A percentile compares a stretch with the other conserved stretches of the same genome.
Conservation (phyloP, 2,113 vertebrate genomes). For the Craseonycteris thonglongyai region DNA sequence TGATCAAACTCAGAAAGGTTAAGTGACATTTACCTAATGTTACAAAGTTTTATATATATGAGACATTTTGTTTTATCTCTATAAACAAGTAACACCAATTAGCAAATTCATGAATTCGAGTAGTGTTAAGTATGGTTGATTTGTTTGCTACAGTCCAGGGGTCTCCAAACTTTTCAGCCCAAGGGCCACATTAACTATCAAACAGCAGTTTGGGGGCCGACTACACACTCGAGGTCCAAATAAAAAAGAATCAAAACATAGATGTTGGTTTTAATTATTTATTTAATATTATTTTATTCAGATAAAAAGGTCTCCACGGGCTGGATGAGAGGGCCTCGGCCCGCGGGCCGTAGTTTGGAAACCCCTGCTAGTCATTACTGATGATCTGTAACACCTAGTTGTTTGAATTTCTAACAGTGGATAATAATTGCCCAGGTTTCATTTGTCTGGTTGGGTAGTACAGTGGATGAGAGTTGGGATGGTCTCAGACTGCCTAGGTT, state of each 20-base stretch:
- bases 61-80: background rate
- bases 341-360: no score
- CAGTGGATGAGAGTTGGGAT: background rate
- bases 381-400: background rate
- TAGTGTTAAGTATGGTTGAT: background rate
- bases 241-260: no score
- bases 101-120: background rate
- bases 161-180: no score
- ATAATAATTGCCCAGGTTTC: background rate
- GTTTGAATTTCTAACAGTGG: background rate
- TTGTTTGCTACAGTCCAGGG: conserved; percentile 21
- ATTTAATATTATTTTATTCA: no score
- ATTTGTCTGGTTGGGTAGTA: background rate
- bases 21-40: background rate
- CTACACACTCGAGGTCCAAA: no score
- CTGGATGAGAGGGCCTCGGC: no score
- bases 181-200: no score
- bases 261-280: no score
- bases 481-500: background rate
- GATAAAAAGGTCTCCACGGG: no score
- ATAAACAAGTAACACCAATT: background rate
- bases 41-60: background rate
- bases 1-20: background rate
- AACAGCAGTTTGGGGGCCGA: no score
- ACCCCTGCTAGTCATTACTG: background rate